Base-by-base conservation (phyloP, 1,140 invertebrate genomes). In the Drosophila seguyi region DNA sequence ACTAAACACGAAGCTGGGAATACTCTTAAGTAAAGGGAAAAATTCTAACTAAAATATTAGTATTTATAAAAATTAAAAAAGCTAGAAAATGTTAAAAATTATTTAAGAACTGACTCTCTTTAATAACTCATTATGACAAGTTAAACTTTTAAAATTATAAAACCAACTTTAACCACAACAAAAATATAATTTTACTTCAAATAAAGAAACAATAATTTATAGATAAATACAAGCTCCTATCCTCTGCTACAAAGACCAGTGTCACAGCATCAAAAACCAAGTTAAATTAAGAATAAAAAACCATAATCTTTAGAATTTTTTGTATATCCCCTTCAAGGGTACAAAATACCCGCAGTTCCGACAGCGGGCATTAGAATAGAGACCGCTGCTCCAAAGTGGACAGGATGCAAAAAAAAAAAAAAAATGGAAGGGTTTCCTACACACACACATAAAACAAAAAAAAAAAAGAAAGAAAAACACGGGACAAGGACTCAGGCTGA, bases 301-400 rank as follows among this genome's bases (percentile, higher is more conserved):
- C 1, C 3, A n/a, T 2, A 8, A 47, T 25, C 22, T 10, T 25
- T 1, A 14, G 0, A 1, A 22, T 14, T 25, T 16, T 16, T 25
- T n/a, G 18, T 18, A 34, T 34, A 58, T 14, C 38, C 39, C 27
- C 14, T 36, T 1, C 0, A 20, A 53, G 47, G 13, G 66, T 34
- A 68, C 29, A 38, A 57, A 67, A 50, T 56, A 45, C 59, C 73
- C 59, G 62, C 50, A 76, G 75, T 73, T 76, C 58, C 59, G 50
- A 65, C 47, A 61, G 38, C 71, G 62, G 36, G 75, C 57, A 87
- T 87, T 87, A 79, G 62, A 71, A 69, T 20, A 38, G 71, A 36
- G 66, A 39, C 14, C 45, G 45, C 41, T 34, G 53, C 20, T 27
- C n/a, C 59, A 74, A 74, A 53, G 22, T 42, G 47, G 60, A 61